Percentiles rank a stretch among this genome's conserved stretches.
phyloP scores from a whole-genome alignment of 2,797 vertebrate species.

The Sciurus vulgaris region DNA sequence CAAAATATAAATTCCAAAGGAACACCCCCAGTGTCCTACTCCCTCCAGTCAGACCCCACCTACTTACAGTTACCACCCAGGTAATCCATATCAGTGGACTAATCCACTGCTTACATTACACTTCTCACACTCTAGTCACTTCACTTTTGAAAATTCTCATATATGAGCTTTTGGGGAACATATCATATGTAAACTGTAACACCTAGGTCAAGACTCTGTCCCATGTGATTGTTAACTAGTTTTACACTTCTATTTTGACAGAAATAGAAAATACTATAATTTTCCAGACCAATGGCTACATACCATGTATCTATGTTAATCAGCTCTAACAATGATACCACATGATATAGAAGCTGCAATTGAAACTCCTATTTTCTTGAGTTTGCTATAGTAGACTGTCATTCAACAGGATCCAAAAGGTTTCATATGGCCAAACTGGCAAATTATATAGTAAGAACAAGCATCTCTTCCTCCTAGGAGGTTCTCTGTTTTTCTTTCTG shows the following conservation, averaged over 20 bases:
- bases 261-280: conserved; percentile 47
- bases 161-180: too few relatives aligned
- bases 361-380: background rate
- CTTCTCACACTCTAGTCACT: too few relatives aligned
- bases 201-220: background rate
- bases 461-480: background rate
- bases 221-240: background rate
- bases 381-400: background rate
- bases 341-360: background rate
- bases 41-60: too few relatives aligned
- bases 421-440: background rate
- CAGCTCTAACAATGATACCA: background rate
- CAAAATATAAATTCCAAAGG: too few relatives aligned
- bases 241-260: conserved; percentile 19
- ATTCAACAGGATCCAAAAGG: background rate
- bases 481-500: background rate
- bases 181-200: too few relatives aligned
- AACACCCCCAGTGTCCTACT: too few relatives aligned
- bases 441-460: background rate
- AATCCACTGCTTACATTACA: too few relatives aligned
- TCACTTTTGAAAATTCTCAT: too few relatives aligned
- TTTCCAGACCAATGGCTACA: background rate
- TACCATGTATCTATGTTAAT: background rate
- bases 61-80: too few relatives aligned
- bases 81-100: too few relatives aligned